A percentile compares a stretch with the other conserved stretches of the same genome.
Evolutionary conservation across 1,140 invertebrate genomes (phyloP).

Genomic region (Charaxes varanes): DNA sequence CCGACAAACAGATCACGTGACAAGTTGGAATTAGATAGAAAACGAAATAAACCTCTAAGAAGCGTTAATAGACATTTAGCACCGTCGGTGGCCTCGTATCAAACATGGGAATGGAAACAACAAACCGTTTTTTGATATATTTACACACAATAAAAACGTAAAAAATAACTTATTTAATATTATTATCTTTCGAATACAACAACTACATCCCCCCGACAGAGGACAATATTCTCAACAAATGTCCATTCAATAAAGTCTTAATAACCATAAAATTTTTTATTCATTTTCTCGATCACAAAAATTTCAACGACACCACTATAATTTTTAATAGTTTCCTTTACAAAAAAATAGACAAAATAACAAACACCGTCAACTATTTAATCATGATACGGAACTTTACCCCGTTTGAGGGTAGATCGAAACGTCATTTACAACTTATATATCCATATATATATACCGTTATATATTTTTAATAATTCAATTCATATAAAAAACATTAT

Average conservation of each 20-base stretch:
- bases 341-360: slow-evolving; percentile 51
- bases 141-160: slow-evolving; percentile 73
- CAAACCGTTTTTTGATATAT: slow-evolving; percentile 65
- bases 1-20: slow-evolving; percentile 28
- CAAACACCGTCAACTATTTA: slow-evolving; percentile 47
- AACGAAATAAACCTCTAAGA: slow-evolving; percentile 28
- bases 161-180: slow-evolving; percentile 75
- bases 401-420: slow-evolving; percentile 13
- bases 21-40: slow-evolving; percentile 28
- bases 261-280: slow-evolving; percentile 61
- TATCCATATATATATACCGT: slow-evolving; percentile 55
- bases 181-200: slow-evolving; percentile 74
- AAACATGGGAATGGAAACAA: slow-evolving; percentile 65
- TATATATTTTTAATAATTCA: slow-evolving; percentile 60
- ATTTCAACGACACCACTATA: slow-evolving; percentile 62
- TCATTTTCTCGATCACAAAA: slow-evolving; percentile 64
- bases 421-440: slow-evolving; percentile 24
- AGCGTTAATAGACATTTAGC: slow-evolving; percentile 71
- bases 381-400: slow-evolving; percentile 35
- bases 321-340: slow-evolving; percentile 44
- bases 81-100: slow-evolving; percentile 62
- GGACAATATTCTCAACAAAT: slow-evolving; percentile 71
- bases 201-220: slow-evolving; percentile 66
- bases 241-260: slow-evolving; percentile 71
- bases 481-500: slow-evolving; percentile 71